A percentile compares a stretch with the other conserved stretches of the same genome.
phyloP scores from a whole-genome alignment of 35 echinoderm and acorn worm species.

The Apostichopus californicus region DNA sequence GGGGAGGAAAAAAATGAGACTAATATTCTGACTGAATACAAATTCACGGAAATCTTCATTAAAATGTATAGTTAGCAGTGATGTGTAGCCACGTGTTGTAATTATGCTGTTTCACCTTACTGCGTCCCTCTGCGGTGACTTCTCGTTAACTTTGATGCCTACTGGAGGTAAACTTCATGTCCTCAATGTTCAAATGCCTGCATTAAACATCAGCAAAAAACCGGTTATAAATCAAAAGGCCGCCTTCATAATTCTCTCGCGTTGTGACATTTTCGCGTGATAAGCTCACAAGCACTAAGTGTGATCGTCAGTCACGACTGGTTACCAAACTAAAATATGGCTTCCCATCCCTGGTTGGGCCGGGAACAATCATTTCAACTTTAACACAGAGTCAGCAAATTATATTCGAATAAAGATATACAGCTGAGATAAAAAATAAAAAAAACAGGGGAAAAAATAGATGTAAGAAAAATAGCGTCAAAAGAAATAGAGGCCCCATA shows the following conservation, averaged over 20 bases:
- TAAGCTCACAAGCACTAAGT: conserved; percentile 13
- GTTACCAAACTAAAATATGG: conserved; percentile 48
- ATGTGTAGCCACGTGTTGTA: conserved; percentile 39
- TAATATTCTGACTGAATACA: neutral
- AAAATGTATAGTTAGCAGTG: conserved; percentile 16
- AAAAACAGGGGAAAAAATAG: neutral
- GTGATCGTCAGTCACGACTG: conserved; percentile 22
- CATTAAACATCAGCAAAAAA: neutral
- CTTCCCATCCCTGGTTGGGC: neutral
- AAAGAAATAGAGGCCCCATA: neutral
- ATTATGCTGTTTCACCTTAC: conserved; percentile 36
- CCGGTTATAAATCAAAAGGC: conserved; percentile 35
- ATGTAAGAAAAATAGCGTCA: neutral
- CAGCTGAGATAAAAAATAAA: neutral
- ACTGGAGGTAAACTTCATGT: neutral
- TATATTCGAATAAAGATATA: conserved; percentile 46
- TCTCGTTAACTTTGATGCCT: neutral
- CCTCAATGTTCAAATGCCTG: conserved; percentile 9
- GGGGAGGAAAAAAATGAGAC: neutral
- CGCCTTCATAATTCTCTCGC: conserved; percentile 18
- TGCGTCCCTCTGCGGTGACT: conserved; percentile 28
- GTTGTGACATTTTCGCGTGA: conserved; percentile 45
- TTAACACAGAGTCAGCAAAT: conserved; percentile 40
- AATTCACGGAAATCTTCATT: neutral
- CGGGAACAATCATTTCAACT: conserved; percentile 33